phyloP scores from a whole-genome alignment of 2,113 vertebrate species.

The Sphaerodactylus townsendi region DNA sequence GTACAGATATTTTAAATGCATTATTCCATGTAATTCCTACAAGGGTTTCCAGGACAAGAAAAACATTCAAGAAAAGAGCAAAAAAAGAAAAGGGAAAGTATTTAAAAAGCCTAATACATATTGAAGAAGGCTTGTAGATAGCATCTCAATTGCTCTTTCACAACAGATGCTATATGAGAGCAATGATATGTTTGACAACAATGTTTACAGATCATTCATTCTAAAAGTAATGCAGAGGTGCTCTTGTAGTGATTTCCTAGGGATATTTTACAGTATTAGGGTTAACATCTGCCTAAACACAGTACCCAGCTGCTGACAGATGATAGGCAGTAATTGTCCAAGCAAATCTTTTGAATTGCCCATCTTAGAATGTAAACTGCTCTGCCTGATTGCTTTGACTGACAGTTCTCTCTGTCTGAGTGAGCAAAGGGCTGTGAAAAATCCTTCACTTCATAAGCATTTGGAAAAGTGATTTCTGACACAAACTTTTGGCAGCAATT shows the following conservation, averaged over 20 bases:
- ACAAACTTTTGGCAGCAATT: constrained; percentile 79
- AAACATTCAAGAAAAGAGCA: background rate
- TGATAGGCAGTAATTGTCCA: constrained; percentile 64
- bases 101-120: background rate
- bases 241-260: constrained; percentile 40
- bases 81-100: background rate
- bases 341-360: constrained; percentile 58
- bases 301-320: constrained; percentile 48
- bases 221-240: constrained; percentile 9
- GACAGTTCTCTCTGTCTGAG: constrained; percentile 72
- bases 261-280: constrained; percentile 49
- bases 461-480: constrained; percentile 73
- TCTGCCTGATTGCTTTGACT: constrained; percentile 65
- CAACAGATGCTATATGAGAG: background rate
- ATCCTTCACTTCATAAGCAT: constrained; percentile 72
- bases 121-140: background rate
- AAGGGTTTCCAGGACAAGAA: background rate
- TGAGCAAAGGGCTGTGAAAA: constrained; percentile 69
- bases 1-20: background rate
- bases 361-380: constrained; percentile 54
- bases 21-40: background rate
- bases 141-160: background rate
- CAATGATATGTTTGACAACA: background rate
- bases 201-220: background rate
- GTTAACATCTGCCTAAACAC: constrained; percentile 64